phyloP scores from a whole-genome alignment of 2,888 invertebrate genomes.

The Liodrosophila aerea region DNA sequence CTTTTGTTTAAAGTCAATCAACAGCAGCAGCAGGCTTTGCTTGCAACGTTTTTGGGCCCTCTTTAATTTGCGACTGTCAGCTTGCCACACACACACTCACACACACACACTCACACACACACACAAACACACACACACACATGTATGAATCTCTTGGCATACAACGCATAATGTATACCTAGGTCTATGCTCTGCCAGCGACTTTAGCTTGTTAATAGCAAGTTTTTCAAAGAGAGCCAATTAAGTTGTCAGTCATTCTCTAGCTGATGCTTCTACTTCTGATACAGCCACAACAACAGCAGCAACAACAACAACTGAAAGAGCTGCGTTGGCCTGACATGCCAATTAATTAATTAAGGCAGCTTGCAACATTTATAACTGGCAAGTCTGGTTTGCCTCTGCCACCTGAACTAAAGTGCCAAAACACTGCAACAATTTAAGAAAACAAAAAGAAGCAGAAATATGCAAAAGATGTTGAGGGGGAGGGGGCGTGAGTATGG shows the following conservation, averaged over 20 bases:
- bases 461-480: background rate
- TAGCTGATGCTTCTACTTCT: constrained; percentile 41
- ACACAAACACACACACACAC: background rate
- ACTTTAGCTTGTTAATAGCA: constrained; percentile 62
- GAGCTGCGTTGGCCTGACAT: constrained; percentile 30
- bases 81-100: constrained; percentile 15
- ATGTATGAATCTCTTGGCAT: constrained; percentile 2
- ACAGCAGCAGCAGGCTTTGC: constrained; percentile 16
- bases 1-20: constrained; percentile 68
- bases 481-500: background rate
- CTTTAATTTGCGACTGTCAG: constrained; percentile 55
- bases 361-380: constrained; percentile 42
- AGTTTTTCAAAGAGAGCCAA: constrained; percentile 76
- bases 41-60: constrained; percentile 36
- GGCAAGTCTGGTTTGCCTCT: constrained; percentile 17
- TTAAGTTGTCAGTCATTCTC: constrained; percentile 80
- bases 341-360: constrained; percentile 68
- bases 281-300: constrained; percentile 13
- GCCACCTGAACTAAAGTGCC: constrained; percentile 34
- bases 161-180: background rate
- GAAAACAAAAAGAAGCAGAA: no score
- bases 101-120: constrained; percentile 3
- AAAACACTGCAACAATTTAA: constrained; percentile 60
- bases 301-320: constrained; percentile 9
- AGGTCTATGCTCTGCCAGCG: constrained; percentile 25